These are phyloP conservation scores for Syngnathus rostellatus DNA, from an alignment of 2,797 vertebrate genomes.

Conservation along the genomic window DNA sequence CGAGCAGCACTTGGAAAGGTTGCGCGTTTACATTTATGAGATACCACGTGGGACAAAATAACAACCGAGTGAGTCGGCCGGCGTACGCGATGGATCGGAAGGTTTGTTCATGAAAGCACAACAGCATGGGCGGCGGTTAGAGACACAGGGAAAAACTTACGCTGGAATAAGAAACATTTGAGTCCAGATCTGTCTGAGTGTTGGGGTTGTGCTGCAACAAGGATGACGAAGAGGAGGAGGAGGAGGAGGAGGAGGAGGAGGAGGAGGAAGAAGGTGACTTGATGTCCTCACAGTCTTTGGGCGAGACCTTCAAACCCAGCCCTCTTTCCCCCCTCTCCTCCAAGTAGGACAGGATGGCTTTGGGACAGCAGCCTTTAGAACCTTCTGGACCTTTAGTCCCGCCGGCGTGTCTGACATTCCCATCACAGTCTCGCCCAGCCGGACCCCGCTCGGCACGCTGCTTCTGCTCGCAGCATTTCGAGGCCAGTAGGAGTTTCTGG, in stretches of 20 bases:
- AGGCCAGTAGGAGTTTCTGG: conserved; percentile 88
- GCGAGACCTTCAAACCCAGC: conserved; percentile 78
- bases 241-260: neutral
- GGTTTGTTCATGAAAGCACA: conserved; percentile 49
- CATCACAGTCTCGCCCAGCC: conserved; percentile 78
- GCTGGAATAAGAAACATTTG: conserved; percentile 95
- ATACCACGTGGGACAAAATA: neutral
- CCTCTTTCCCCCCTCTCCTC: conserved; percentile 79
- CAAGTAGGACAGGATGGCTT: conserved; percentile 81
- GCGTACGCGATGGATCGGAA: neutral
- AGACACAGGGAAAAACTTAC: conserved; percentile 79
- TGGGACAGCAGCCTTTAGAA: conserved; percentile 78
- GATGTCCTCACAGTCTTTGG: conserved; percentile 94
- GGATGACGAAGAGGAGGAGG: conserved; percentile 41
- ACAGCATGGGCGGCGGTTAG: conserved; percentile 61
- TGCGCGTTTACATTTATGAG: neutral
- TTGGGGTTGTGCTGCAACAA: conserved; percentile 83
- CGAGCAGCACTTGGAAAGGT: neutral
- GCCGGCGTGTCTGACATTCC: conserved; percentile 71
- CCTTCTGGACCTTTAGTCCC: conserved; percentile 83
- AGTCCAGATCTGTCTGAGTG: conserved; percentile 94
- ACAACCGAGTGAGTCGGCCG: neutral
- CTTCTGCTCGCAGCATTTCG: conserved; percentile 89
- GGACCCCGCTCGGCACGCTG: conserved; percentile 75
- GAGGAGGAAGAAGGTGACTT: conserved; percentile 70